These are phyloP conservation scores for Saxidomus purpurata DNA, from an alignment of 1,140 invertebrate species.

Conservation along the genomic window DNA sequence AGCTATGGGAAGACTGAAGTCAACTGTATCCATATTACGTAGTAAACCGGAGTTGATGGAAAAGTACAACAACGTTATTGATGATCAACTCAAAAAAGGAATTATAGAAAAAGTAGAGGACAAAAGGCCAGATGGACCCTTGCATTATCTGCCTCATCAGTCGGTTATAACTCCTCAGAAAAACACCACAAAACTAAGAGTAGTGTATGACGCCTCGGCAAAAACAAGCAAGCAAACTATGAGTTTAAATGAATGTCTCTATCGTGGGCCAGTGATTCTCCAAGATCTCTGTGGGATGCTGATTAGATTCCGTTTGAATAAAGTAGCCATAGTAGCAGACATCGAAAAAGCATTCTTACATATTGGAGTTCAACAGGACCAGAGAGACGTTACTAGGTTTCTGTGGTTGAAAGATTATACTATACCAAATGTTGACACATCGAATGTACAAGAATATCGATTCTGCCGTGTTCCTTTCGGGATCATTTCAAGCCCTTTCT, in stretches of 20 bases:
- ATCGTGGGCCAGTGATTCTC: slow-evolving; percentile 6
- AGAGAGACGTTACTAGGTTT: slow-evolving; percentile 56
- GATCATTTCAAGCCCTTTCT: slow-evolving; percentile 44
- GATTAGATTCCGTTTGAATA: background rate
- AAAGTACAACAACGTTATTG: slow-evolving; percentile 1
- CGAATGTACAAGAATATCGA: slow-evolving; percentile 7
- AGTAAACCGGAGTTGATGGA: slow-evolving; percentile 7
- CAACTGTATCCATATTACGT: background rate
- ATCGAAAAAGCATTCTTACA: slow-evolving; percentile 51
- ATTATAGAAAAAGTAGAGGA: slow-evolving; percentile 15
- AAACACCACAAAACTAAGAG: background rate
- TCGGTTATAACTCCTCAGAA: slow-evolving; percentile 15
- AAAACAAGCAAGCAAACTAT: slow-evolving; percentile 7
- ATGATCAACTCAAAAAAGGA: slow-evolving; percentile 22
- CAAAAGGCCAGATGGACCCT: background rate
- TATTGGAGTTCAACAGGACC: background rate
- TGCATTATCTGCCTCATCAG: slow-evolving; percentile 13
- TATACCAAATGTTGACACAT: background rate
- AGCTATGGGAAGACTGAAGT: background rate
- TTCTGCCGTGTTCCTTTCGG: slow-evolving; percentile 16
- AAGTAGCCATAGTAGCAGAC: slow-evolving; percentile 12
- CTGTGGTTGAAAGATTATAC: slow-evolving; percentile 54
- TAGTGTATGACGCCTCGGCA: slow-evolving; percentile 42
- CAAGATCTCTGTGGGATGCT: slow-evolving; percentile 48
- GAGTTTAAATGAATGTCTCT: slow-evolving; percentile 53